Percentiles rank a stretch among this genome's conserved stretches.
Evolutionary conservation across 92 coral and sea anemone species (phyloP).

Genomic region (Desmophyllum pertusum): DNA sequence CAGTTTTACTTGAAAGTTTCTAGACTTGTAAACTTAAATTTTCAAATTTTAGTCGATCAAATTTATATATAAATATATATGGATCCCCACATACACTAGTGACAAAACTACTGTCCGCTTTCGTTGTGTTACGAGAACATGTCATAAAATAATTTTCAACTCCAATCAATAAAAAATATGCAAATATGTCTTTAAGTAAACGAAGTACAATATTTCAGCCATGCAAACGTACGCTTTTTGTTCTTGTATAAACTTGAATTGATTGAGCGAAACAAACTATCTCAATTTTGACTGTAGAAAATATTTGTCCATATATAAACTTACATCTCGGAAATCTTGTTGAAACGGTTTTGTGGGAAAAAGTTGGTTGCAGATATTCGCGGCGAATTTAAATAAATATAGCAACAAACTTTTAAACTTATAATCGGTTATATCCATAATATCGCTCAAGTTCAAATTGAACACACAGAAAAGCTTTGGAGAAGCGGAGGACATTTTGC

Average conservation of each 20-base stretch:
- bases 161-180: neutral
- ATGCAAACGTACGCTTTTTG: too few relatives aligned
- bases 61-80: too few relatives aligned
- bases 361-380: neutral
- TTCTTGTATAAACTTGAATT: too few relatives aligned
- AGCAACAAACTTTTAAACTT: neutral
- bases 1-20: conserved; percentile 10
- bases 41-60: neutral
- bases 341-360: too few relatives aligned
- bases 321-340: too few relatives aligned
- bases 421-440: neutral
- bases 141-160: neutral
- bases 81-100: too few relatives aligned
- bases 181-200: conserved; percentile 12
- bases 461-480: neutral
- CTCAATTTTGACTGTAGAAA: neutral
- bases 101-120: neutral
- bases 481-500: neutral
- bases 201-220: neutral
- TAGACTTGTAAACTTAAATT: neutral
- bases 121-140: neutral
- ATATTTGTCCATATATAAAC: neutral
- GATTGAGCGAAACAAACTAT: neutral
- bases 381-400: conserved; percentile 8
- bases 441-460: too few relatives aligned